These are phyloP conservation scores for Macrophya annulata DNA, from an alignment of 2,888 invertebrate genomes.

Conservation along the genomic window DNA sequence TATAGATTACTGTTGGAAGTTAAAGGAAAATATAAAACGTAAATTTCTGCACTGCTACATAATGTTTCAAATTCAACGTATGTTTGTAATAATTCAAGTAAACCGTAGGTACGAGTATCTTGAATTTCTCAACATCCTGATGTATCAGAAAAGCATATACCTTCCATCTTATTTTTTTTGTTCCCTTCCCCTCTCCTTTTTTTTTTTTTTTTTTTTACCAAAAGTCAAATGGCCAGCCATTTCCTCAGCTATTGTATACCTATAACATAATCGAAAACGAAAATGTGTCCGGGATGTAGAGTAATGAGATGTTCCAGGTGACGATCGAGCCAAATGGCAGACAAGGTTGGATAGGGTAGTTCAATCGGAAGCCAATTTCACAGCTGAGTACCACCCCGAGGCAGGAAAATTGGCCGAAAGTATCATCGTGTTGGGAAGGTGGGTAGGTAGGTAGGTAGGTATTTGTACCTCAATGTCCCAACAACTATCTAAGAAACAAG, in stretches of 20 bases:
- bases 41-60: not conserved
- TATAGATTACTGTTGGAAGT: not conserved
- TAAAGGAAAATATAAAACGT: not conserved
- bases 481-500: not conserved
- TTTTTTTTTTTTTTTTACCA: too few species aligned
- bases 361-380: conserved; percentile 56
- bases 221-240: not conserved
- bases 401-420: conserved; percentile 47
- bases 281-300: not conserved
- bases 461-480: not conserved
- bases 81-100: not conserved
- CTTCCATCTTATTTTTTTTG: not conserved
- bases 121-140: not conserved
- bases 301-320: conserved; percentile 52
- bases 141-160: not conserved
- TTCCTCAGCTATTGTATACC: not conserved
- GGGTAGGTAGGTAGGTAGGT: not conserved
- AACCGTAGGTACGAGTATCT: not conserved
- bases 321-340: conserved; percentile 41
- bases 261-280: not conserved
- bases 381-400: conserved; percentile 34
- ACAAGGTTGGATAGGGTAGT: conserved; percentile 47
- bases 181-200: too few species aligned
- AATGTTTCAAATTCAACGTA: not conserved
- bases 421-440: not conserved